Evolutionary conservation across 2,113 vertebrate genomes (phyloP).

Genomic region (Sialia sialis): DNA sequence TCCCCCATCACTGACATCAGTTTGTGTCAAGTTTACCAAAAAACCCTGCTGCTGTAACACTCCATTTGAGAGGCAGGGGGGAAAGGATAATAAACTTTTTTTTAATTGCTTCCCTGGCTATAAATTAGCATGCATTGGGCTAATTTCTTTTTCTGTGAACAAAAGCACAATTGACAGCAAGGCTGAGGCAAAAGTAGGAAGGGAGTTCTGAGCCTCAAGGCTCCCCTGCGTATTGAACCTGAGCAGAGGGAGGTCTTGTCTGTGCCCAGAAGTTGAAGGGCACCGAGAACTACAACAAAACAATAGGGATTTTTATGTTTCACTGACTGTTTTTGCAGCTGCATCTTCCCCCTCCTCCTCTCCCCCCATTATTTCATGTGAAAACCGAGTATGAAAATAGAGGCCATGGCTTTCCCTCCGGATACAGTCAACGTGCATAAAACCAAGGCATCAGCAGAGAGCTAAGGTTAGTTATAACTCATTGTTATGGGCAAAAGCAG

Average conservation of each 20-base stretch:
- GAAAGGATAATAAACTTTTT: slow-evolving; percentile 46
- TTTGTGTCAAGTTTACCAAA: slow-evolving; percentile 30
- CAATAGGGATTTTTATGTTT: slow-evolving; percentile 53
- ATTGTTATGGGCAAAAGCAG: background rate
- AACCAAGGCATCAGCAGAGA: background rate
- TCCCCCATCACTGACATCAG: background rate
- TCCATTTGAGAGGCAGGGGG: background rate
- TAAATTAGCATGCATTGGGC: slow-evolving; percentile 43
- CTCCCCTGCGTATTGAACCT: slow-evolving; percentile 33
- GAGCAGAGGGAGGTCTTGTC: slow-evolving; percentile 35
- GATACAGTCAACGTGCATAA: background rate
- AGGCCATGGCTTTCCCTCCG: background rate
- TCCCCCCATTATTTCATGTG: background rate
- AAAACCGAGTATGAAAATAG: slow-evolving; percentile 28
- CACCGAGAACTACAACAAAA: background rate
- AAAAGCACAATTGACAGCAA: slow-evolving; percentile 38
- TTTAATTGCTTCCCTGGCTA: slow-evolving; percentile 39
- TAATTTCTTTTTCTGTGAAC: background rate
- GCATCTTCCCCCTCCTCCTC: slow-evolving; percentile 19
- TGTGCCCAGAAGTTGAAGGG: slow-evolving; percentile 49
- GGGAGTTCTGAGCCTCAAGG: slow-evolving; percentile 15
- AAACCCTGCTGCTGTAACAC: slow-evolving; percentile 25
- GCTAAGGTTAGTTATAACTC: background rate
- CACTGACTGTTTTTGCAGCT: slow-evolving; percentile 58
- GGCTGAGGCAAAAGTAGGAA: slow-evolving; percentile 13